Conservation (phyloP, 2,888 invertebrate genomes). For the Diarsia dahlii region DNA sequence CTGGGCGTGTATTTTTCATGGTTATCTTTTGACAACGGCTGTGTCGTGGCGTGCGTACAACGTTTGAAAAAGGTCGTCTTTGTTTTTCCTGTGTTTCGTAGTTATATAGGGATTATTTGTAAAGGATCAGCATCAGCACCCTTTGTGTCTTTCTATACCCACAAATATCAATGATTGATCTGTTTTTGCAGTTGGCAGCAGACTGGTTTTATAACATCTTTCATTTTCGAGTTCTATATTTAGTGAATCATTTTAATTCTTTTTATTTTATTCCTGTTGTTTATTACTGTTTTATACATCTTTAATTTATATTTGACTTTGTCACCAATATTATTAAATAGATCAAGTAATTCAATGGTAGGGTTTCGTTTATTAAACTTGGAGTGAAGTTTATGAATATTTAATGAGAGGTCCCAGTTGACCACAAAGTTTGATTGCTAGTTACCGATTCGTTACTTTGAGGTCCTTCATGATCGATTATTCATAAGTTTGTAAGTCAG, state of each 20-base stretch:
- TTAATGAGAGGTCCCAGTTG: conserved; percentile 30
- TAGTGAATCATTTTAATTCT: not conserved
- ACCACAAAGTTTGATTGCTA: conserved; percentile 51
- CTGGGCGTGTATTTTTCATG: conserved; percentile 17
- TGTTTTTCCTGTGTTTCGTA: conserved; percentile 10
- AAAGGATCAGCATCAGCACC: not conserved
- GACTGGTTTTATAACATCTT: not conserved
- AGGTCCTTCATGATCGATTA: conserved; percentile 33
- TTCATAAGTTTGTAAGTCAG: conserved; percentile 32
- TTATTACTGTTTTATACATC: not conserved
- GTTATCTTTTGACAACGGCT: conserved; percentile 7
- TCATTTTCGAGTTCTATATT: not conserved
- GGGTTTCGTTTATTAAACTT: conserved; percentile 36
- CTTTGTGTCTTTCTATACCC: not conserved
- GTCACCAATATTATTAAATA: conserved; percentile 12
- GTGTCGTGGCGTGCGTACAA: not conserved
- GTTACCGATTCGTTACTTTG: conserved; percentile 41
- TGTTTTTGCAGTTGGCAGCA: not conserved
- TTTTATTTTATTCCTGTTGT: conserved; percentile 8
- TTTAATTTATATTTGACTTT: conserved; percentile 13
- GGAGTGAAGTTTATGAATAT: conserved; percentile 51
- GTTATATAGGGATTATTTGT: conserved; percentile 19
- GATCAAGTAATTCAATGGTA: conserved; percentile 30
- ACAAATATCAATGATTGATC: conserved; percentile 14
- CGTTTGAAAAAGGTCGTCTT: conserved; percentile 13